Percentiles rank a stretch among this genome's conserved stretches.
These are phyloP conservation scores for Urophycis tenuis DNA, from an alignment of 2,797 vertebrate genomes.

Conservation along the genomic window DNA sequence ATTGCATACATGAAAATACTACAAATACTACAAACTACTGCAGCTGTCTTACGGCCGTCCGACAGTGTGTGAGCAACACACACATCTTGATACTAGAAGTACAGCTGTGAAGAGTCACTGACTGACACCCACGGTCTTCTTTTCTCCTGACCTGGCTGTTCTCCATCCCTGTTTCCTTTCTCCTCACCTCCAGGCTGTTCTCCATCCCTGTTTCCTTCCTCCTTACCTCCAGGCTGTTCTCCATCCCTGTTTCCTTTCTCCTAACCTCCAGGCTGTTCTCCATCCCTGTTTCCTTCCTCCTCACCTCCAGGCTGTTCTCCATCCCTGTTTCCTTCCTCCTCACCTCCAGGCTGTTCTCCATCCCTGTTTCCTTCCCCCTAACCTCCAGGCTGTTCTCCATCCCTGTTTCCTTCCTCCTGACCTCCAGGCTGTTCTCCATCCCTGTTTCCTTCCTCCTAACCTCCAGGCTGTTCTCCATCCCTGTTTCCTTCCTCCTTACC, in stretches of 20 bases:
- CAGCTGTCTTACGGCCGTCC: not conserved
- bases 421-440: not conserved
- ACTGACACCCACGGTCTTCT: not conserved
- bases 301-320: not conserved
- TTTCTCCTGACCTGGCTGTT: not conserved
- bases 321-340: too few relatives aligned
- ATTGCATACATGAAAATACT: too few relatives aligned
- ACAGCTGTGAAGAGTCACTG: not conserved
- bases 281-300: too few relatives aligned
- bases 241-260: too few relatives aligned
- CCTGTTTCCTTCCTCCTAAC: not conserved
- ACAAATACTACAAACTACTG: not conserved
- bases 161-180: not conserved
- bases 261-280: not conserved
- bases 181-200: not conserved
- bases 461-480: not conserved
- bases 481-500: not conserved
- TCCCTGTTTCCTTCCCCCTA: not conserved
- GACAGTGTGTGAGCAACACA: conserved; percentile 34
- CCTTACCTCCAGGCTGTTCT: not conserved
- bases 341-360: not conserved
- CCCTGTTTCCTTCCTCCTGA: not conserved
- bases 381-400: not conserved
- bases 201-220: too few relatives aligned
- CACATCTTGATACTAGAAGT: conserved; percentile 44